A percentile compares a stretch with the other conserved stretches of the same genome.
These are phyloP conservation scores for Oreohelix idahoensis DNA, from an alignment of 1,140 invertebrate species.

Conservation along the genomic window DNA sequence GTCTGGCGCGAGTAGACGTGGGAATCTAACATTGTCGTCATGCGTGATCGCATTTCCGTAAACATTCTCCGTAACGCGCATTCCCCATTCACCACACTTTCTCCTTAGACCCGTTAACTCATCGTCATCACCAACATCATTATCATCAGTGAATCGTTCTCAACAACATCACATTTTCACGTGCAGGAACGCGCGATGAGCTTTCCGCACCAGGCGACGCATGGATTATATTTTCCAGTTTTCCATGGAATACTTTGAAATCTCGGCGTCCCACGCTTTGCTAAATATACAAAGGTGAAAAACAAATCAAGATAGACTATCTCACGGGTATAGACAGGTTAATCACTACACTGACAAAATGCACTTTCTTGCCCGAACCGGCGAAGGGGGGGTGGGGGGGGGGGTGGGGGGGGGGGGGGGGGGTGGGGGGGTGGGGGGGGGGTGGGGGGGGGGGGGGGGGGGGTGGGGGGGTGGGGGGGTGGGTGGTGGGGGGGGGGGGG, in stretches of 20 bases:
- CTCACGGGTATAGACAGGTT: neutral
- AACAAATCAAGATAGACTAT: neutral
- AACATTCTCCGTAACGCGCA: neutral
- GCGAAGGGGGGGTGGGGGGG: too few species aligned
- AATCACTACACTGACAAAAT: neutral
- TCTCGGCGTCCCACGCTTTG: neutral
- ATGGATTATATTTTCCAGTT: neutral
- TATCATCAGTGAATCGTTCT: neutral
- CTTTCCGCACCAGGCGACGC: neutral
- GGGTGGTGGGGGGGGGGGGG: too few species aligned
- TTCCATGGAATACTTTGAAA: neutral
- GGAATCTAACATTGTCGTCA: neutral
- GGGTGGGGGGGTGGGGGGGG: too few species aligned
- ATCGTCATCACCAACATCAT: neutral
- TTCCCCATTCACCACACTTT: neutral
- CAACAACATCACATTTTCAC: neutral
- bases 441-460: too few species aligned
- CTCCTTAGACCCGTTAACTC: neutral
- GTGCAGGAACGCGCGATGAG: neutral
- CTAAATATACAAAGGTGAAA: neutral
- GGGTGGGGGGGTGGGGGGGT: too few species aligned
- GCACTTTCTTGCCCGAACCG: neutral
- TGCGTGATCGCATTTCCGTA: conserved; percentile 10
- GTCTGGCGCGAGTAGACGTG: neutral
- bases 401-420: too few species aligned